These are phyloP conservation scores for Corella eumyota DNA, from an alignment of 23 tunicate species.

Conservation along the genomic window DNA sequence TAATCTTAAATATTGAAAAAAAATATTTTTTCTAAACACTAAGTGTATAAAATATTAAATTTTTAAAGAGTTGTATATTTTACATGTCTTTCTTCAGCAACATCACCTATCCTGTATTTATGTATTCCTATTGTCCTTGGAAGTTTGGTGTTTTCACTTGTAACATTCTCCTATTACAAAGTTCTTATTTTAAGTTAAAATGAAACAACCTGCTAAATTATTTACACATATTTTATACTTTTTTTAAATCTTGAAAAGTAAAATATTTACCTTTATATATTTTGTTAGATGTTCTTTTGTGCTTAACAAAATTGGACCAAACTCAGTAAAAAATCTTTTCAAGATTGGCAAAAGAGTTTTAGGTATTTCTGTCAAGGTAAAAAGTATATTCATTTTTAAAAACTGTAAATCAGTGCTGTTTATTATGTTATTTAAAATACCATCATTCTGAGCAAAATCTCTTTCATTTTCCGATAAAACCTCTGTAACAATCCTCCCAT, in stretches of 20 bases:
- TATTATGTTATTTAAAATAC: conserved; percentile 1
- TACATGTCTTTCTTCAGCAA: conserved; percentile 35
- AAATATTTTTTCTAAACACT: background rate
- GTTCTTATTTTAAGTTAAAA: background rate
- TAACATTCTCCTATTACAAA: conserved; percentile 20
- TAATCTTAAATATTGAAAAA: conserved; percentile 7
- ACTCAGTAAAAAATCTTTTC: conserved; percentile 32
- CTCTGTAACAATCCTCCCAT: conserved; percentile 24
- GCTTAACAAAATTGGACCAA: conserved; percentile 40
- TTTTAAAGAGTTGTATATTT: background rate
- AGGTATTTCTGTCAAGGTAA: conserved; percentile 31
- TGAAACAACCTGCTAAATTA: background rate
- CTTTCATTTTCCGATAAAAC: conserved; percentile 3
- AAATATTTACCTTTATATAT: conserved; percentile 28
- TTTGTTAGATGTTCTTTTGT: conserved; percentile 21
- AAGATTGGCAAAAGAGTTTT: conserved; percentile 43
- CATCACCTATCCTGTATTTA: conserved; percentile 32
- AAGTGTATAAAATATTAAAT: background rate
- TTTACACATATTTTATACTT: background rate
- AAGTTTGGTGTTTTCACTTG: conserved; percentile 16
- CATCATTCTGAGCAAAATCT: conserved; percentile 36
- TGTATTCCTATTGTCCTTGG: conserved; percentile 37
- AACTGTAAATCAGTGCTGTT: background rate
- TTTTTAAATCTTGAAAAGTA: too few species aligned
- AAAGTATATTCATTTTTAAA: background rate